A percentile compares a stretch with the other conserved stretches of the same genome.
Evolutionary conservation across 1,140 invertebrate genomes (phyloP).

Genomic region (Anagrus nilaparvatae): DNA sequence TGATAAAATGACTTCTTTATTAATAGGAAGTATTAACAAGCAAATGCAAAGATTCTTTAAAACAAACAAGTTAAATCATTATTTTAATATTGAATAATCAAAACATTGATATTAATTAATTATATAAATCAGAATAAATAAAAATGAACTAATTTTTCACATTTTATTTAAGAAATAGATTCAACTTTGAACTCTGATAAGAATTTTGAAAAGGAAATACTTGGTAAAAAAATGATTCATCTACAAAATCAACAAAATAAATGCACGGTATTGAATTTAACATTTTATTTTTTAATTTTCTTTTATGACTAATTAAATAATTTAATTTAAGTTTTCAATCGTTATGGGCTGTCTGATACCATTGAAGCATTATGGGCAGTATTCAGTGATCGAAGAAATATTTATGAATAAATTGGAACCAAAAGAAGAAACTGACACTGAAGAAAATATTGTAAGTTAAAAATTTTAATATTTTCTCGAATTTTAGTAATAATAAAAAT

Average conservation of each 20-base stretch:
- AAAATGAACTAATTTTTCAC: no score
- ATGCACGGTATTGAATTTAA: slow-evolving; percentile 5
- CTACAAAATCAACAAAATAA: background rate
- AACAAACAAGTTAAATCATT: no score
- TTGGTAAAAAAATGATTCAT: slow-evolving; percentile 6
- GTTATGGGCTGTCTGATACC: slow-evolving; percentile 5
- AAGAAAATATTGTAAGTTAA: background rate
- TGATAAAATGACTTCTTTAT: no score
- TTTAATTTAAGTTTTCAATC: slow-evolving; percentile 10
- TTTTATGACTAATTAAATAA: background rate
- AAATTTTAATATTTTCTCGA: background rate
- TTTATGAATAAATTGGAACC: slow-evolving; percentile 8
- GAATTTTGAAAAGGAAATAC: slow-evolving; percentile 1
- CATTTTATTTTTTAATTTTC: background rate
- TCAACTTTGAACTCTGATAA: slow-evolving; percentile 7
- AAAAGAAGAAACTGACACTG: background rate
- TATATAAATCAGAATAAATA: no score
- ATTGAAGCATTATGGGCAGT: no score
- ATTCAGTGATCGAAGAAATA: background rate
- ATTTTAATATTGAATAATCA: no score
- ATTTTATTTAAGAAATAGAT: slow-evolving; percentile 12
- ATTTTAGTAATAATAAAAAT: background rate
- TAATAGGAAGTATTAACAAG: no score
- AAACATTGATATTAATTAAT: no score
- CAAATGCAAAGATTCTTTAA: no score